Evolutionary conservation across 2,888 invertebrate genomes (phyloP).

Genomic region (Pinctada fucata): DNA sequence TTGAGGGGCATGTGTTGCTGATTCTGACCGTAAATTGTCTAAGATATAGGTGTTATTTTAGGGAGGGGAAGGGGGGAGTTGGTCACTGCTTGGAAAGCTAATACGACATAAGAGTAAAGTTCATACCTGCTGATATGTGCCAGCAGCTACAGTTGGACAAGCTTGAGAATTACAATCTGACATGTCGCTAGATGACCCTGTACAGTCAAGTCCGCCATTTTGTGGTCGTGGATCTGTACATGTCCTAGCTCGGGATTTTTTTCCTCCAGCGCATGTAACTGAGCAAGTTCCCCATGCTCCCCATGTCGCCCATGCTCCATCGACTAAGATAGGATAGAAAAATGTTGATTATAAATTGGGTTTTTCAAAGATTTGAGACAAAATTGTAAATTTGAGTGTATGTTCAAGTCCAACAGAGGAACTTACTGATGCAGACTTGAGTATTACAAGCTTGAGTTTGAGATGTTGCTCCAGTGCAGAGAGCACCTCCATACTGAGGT

Average conservation of each 20-base stretch:
- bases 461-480: slow-evolving; percentile 51
- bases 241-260: background rate
- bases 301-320: slow-evolving; percentile 18
- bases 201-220: slow-evolving; percentile 19
- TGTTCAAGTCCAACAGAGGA: too few species aligned
- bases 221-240: slow-evolving; percentile 17
- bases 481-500: slow-evolving; percentile 60
- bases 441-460: slow-evolving; percentile 59
- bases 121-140: slow-evolving; percentile 15
- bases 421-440: slow-evolving; percentile 65
- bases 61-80: too few species aligned
- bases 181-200: slow-evolving; percentile 4
- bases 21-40: too few species aligned
- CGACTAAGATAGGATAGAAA: background rate
- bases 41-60: too few species aligned
- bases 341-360: background rate
- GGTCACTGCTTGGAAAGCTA: too few species aligned
- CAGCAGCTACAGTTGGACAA: slow-evolving; percentile 7
- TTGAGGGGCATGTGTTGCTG: too few species aligned
- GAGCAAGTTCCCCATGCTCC: slow-evolving; percentile 14
- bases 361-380: background rate
- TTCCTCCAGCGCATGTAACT: slow-evolving; percentile 7
- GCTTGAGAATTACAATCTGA: slow-evolving; percentile 8
- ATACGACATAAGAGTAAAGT: background rate
- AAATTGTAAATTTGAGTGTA: too few species aligned